Evolutionary conservation across 2,797 vertebrate species (phyloP), one percentile per base, ranked within the genome.

Genomic region (Gobio occitaniae): DNA sequence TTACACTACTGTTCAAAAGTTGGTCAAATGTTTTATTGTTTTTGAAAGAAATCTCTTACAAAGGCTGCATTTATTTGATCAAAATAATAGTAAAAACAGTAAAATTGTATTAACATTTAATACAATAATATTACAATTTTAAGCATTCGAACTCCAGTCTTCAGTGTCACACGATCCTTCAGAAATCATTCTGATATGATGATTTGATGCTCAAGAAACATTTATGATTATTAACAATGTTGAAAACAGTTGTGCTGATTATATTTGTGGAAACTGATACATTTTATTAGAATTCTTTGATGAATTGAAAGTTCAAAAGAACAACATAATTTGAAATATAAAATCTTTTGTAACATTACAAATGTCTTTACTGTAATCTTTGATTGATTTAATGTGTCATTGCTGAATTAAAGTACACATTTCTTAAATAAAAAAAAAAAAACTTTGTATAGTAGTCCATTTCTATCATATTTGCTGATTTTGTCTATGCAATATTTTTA

Each of bases 401-500:
- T 71, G 41, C 21, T 25, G 29, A 74, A 29, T 19, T 32, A 25
- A 71, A 72, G 4, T n/a, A 44, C 3, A 15, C 0, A 70, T 69
- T 41, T 69, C 10, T 69, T 68, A 0, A 6, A 70, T n/a, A 41
- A 69, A 15, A 5, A 69, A 44, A 41, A 41, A 15, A 3, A 0
- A 10, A 12, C 2, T 1, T 21, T 88, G 12, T 16, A 76, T 88
- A 66, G 1, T 6, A 93, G 91, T 91, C 2, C 88, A 2, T 16
- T n/a, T 21, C 5, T 50, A 25, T 29, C 77, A 48, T n/a, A 11
- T 92, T 56, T 91, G 7, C 16, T 82, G 3, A 36, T 38, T 70
- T 63, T 65, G 36, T 59, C 74, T 71, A 21, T 80, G 0, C 32
- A 32, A 11, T 78, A 12, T 86, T 59, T 84, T 25, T 78, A 97